Base-by-base conservation (phyloP, 2,113 vertebrate genomes). In the Ictidomys tridecemlineatus region DNA sequence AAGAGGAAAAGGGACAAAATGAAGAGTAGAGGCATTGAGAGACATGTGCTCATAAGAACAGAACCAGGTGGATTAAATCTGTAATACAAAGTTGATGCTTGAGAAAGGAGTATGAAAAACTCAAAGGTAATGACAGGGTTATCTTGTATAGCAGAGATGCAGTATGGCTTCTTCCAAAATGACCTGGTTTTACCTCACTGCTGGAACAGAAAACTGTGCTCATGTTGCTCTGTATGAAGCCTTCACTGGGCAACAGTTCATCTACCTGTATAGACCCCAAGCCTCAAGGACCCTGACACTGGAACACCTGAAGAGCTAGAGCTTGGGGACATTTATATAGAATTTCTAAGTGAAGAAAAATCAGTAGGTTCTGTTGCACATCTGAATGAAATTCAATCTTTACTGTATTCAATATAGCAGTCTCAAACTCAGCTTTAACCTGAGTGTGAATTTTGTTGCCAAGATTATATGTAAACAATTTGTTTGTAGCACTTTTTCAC, bases 301-400 rank as follows among this genome's bases (percentile, higher is more conserved):
- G 58, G 61, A 45, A 76, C 89, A 32, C 83, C 45, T 84, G 30
- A 73, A 91, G 24, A 93, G 42, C 4, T 84, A 28, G 94, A 93
- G 90, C 72, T 76, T 28, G 9, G 20, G 22, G 78, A 84, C 30
- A 39, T 32, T 30, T 78, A n/a, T 83, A 34, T 7, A 58, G 56
- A 82, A n/a, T 85, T 73, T 85, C 94, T 73, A 86, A 10, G 37
- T 48, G 16, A 92, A 94, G 28, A 10, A 67, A 92, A 87, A 22
- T 83, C 34, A 65, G 65, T 51, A 56, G 39, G 28, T 93, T 83
- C 67, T 92, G 45, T 70, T 79, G 42, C 72, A 73, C 28, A 28
- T 30, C 51, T 67, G 58, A 95, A 93, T 94, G 13, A 79, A 80
- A 73, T 88, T 77, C 30, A 92, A 88, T 48, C 74, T 92, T 73